Evolutionary conservation across 1,140 invertebrate genomes (phyloP).

Genomic region (Meloidogyne exigua): DNA sequence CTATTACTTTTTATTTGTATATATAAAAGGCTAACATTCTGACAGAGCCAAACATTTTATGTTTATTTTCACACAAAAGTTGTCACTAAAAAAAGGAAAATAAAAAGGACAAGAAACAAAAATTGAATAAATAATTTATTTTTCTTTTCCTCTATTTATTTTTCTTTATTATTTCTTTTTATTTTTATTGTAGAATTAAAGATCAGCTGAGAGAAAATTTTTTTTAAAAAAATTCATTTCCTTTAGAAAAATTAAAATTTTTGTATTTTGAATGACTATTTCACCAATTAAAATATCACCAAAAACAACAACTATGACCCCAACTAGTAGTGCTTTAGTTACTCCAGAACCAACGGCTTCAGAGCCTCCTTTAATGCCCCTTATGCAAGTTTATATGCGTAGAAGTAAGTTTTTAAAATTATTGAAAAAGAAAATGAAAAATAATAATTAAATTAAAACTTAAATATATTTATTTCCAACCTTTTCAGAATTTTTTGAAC

Average conservation of each 20-base stretch:
- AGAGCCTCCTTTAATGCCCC: not conserved
- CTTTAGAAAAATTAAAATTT: not conserved
- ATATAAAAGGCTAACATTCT: no score
- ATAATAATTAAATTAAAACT: not conserved
- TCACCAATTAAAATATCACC: not conserved
- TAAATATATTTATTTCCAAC: constrained; percentile 1
- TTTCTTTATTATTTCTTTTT: no score
- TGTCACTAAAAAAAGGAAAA: no score
- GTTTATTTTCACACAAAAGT: no score
- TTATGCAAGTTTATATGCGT: constrained; percentile 4
- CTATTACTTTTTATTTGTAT: no score
- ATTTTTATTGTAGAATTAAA: no score
- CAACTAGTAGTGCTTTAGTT: not conserved
- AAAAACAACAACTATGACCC: not conserved
- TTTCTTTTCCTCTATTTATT: no score
- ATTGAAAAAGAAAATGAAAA: not conserved
- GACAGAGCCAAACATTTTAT: no score
- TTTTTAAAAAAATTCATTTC: not conserved
- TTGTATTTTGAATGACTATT: not conserved
- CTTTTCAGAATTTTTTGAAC: constrained; percentile 57
- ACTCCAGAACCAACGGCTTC: not conserved
- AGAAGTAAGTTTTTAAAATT: constrained; percentile 4
- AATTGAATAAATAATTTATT: no score
- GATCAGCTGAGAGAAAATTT: no score
- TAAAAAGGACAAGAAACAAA: no score